These are phyloP conservation scores for Ectropis crepuscularia DNA, from an alignment of 2,888 invertebrate genomes.

Conservation along the genomic window DNA sequence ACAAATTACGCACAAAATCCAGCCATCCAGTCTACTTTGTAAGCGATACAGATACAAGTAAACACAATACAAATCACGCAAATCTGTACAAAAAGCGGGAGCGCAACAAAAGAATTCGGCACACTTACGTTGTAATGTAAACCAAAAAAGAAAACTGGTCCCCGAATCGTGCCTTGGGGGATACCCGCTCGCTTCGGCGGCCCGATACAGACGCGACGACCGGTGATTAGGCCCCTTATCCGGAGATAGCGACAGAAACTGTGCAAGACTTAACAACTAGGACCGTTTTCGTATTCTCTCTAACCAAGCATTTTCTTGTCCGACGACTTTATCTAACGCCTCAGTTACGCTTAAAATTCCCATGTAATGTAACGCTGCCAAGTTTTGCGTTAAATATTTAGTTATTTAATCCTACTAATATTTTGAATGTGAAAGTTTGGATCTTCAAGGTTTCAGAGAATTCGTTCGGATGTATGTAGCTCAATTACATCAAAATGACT, in stretches of 20 bases:
- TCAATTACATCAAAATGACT: no score
- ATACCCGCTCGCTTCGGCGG: slow-evolving; percentile 73
- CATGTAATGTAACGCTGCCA: slow-evolving; percentile 74
- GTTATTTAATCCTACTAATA: no score
- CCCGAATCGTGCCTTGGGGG: slow-evolving; percentile 82
- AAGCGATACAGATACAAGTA: slow-evolving; percentile 56
- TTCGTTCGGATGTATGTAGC: no score
- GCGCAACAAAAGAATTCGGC: slow-evolving; percentile 82
- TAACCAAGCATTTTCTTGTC: slow-evolving; percentile 79
- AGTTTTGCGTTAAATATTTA: slow-evolving; percentile 58
- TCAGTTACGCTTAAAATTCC: slow-evolving; percentile 75
- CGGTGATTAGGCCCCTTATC: slow-evolving; percentile 85
- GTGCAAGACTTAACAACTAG: slow-evolving; percentile 85
- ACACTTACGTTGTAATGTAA: slow-evolving; percentile 83
- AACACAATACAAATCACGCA: slow-evolving; percentile 70
- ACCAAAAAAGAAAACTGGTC: slow-evolving; percentile 84
- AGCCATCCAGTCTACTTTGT: slow-evolving; percentile 33
- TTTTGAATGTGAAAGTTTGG: no score
- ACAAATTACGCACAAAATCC: slow-evolving; percentile 24
- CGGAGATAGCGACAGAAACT: slow-evolving; percentile 84
- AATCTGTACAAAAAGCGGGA: slow-evolving; percentile 74
- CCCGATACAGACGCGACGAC: slow-evolving; percentile 84
- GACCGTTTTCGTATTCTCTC: slow-evolving; percentile 83
- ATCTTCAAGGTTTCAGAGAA: no score
- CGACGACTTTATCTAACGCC: slow-evolving; percentile 79